Conservation (phyloP, 1,140 invertebrate species). For the Anoplophora glabripennis region DNA sequence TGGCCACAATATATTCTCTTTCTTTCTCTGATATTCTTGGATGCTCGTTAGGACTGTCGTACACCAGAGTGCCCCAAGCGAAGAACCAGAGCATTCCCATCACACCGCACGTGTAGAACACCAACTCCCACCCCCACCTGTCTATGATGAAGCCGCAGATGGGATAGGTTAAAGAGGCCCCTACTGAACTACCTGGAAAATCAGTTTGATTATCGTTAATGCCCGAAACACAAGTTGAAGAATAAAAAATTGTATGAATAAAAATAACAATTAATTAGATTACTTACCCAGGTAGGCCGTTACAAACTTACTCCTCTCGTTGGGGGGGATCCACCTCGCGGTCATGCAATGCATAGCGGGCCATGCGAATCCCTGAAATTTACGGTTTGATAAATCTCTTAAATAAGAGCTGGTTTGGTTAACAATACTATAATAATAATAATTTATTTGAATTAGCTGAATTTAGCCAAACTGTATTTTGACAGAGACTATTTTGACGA, state of each 20-base stretch:
- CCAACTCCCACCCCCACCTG: slow-evolving; percentile 68
- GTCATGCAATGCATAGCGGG: slow-evolving; percentile 80
- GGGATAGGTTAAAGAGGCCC: slow-evolving; percentile 67
- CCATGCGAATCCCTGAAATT: slow-evolving; percentile 71
- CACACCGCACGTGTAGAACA: slow-evolving; percentile 69
- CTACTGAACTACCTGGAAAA: slow-evolving; percentile 62
- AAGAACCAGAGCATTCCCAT: slow-evolving; percentile 67
- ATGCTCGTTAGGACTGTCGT: slow-evolving; percentile 69
- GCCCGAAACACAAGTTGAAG: no score
- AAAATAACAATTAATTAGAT: background rate
- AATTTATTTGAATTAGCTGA: no score
- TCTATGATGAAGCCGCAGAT: slow-evolving; percentile 66
- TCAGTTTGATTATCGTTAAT: no score
- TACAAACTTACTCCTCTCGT: slow-evolving; percentile 73
- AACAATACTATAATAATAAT: no score
- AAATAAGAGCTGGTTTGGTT: no score
- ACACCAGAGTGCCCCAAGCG: slow-evolving; percentile 62
- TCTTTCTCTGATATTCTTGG: slow-evolving; percentile 71
- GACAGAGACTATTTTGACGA: slow-evolving; percentile 22
- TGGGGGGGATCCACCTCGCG: slow-evolving; percentile 78
- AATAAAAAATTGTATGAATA: no score
- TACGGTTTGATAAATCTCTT: no score
- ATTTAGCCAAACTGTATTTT: background rate
- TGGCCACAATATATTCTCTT: slow-evolving; percentile 55
- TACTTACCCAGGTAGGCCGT: slow-evolving; percentile 66